Evolutionary conservation across 2,113 vertebrate species (phyloP), one percentile per base, ranked within the genome.

Genomic region (Chaetorhynchus papuensis): DNA sequence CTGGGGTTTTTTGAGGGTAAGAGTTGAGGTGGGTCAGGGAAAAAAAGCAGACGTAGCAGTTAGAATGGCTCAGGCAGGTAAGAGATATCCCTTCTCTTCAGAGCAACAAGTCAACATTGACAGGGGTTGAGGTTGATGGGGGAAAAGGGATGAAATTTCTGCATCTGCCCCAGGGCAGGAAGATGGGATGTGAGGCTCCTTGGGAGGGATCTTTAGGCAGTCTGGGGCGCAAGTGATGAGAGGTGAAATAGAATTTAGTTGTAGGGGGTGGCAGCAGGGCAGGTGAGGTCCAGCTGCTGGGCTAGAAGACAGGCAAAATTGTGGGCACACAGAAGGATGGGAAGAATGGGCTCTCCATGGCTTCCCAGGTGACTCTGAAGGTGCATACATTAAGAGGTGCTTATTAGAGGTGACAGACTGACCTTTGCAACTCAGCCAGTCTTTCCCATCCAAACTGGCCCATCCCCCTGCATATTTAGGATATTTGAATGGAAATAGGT

Each of bases 371-470:
- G 27, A 54, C 30, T 54, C 50, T 59, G 49, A 63, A 66, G 31
- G 13, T 4, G 4, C 0, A 1, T 42, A 7, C 18, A 39, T 15
- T 56, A 33, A 30, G 8, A 22, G 4, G 22, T 12, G 2, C 6
- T 54, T 24, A 12, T 44, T 49, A 80, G 15, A 54, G 9, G n/a
- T 30, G 24, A 3, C 0, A 3, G 37, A 37, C 20, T 66, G 68
- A 45, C 10, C 28, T 69, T 69, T 74, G 64, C 0, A 0, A 16
- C 22, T 68, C 44, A 22, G 2, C 6, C 39, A 28, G 10, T 54
- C 35, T 61, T 53, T 64, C 9, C 39, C 6, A 2, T 49, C 35
- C 33, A 74, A n/a, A 74, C 15, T 80, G 50, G 21, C 17, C 68
- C 42, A 23, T 59, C 23, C 26, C 21, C 50, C 8, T 31, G 30